Evolutionary conservation across 2,113 vertebrate species (phyloP), one percentile per base, ranked within the genome.

Genomic region (Nyctereutes procyonoides): DNA sequence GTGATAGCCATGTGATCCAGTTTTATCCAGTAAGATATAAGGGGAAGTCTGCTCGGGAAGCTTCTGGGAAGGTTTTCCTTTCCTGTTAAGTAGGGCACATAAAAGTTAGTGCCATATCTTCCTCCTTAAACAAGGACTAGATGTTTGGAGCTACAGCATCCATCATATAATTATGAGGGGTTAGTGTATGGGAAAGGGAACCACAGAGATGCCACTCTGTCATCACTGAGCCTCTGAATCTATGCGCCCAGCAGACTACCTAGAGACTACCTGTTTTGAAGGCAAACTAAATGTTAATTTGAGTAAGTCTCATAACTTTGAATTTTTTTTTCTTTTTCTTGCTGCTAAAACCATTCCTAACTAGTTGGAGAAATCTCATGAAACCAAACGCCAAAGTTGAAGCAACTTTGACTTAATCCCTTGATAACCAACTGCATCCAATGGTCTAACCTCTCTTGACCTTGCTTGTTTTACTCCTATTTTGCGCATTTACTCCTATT

Each of bases 11-110:
- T n/a, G 14, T 38, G 51, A 58, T 38, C 22, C 30, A 43, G 26
- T 74, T 58, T 43, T 62, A 88, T 53, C 76, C 24, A 30, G 67
- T 35, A 53, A 22, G 26, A 32, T 32, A 35, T 7, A 92, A 73
- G 67, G 32, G 69, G 83, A 48, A 93, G 58, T 77, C 51, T 67
- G 19, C 80, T 48, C 26, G 6, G 20, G 16, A 91, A 91, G 26
- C 38, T 67, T 88, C 35, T 60, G 38, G n/a, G 28, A 71, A 90
- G 79, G 13, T 88, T 96, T 93, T 88, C n/a, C 28, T 88, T 60
- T 84, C 48, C 77, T 58, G 13, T 51, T 69, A 58, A 84, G 84
- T 60, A 26, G 8, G 53, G 12, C 19, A 91, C 62, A 82, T 32
- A 63, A 90, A 90, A 90, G 26, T n/a, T 91, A 17, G 20, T 79